phyloP scores from a whole-genome alignment of 1,140 invertebrate species.

The Conus betulinus region DNA sequence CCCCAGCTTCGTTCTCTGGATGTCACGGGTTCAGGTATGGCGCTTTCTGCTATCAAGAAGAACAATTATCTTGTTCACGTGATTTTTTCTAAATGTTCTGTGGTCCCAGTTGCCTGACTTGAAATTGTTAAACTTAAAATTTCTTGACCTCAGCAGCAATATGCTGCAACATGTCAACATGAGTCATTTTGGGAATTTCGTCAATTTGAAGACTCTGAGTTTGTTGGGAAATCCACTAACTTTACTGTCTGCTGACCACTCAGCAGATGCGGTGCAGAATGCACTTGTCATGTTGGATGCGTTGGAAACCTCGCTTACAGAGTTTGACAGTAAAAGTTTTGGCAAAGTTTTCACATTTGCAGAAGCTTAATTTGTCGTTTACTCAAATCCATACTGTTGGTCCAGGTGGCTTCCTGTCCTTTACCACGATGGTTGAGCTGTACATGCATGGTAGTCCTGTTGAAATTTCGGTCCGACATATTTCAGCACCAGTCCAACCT shows the following conservation, averaged over 20 bases:
- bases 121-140: conserved; percentile 25
- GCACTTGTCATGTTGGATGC: too few relatives aligned
- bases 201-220: conserved; percentile 1
- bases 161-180: too few relatives aligned
- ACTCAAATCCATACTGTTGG: neutral
- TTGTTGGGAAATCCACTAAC: neutral
- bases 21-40: neutral
- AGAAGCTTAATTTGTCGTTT: too few relatives aligned
- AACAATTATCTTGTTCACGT: neutral
- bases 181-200: too few relatives aligned
- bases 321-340: too few relatives aligned
- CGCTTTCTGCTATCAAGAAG: neutral
- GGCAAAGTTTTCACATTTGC: too few relatives aligned
- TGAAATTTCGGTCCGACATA: conserved; percentile 26
- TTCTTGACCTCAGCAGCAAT: conserved; percentile 14
- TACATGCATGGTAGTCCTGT: conserved; percentile 40
- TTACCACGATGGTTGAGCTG: conserved; percentile 16
- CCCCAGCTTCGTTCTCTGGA: neutral
- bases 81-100: neutral
- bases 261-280: too few relatives aligned
- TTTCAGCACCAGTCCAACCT: conserved; percentile 42
- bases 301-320: too few relatives aligned
- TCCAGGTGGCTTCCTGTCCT: conserved; percentile 1
- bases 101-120: neutral
- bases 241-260: too few relatives aligned